A percentile compares a stretch with the other conserved stretches of the same genome.
phyloP scores from a whole-genome alignment of 1,140 invertebrate genomes.

The Samia ricini region DNA sequence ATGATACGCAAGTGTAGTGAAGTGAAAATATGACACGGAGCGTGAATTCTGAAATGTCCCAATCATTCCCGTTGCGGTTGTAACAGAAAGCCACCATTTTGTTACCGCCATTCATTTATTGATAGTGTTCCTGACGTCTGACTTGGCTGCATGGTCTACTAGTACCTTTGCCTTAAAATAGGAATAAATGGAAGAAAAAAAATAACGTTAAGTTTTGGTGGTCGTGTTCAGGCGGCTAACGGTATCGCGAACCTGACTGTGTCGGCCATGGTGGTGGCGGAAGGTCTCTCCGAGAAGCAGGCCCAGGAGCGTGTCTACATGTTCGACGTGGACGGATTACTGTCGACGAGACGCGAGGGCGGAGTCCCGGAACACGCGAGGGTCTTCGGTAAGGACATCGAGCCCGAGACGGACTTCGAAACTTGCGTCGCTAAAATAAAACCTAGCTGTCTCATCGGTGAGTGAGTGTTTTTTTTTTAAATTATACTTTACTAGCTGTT shows the following conservation, averaged over 20 bases:
- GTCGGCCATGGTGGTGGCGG: constrained; percentile 90
- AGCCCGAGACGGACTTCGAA: constrained; percentile 86
- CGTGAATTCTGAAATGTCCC: no score
- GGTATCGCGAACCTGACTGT: constrained; percentile 93
- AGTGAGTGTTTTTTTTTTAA: constrained; percentile 16
- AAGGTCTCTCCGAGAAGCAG: constrained; percentile 86
- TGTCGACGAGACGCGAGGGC: constrained; percentile 85
- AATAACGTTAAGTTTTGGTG: background rate
- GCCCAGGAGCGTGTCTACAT: constrained; percentile 92
- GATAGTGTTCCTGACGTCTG: no score
- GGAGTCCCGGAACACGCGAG: constrained; percentile 88
- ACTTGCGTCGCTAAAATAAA: constrained; percentile 90
- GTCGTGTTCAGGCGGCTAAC: constrained; percentile 84
- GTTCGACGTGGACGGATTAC: constrained; percentile 90
- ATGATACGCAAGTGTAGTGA: no score
- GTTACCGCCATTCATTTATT: no score
- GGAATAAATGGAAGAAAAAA: no score
- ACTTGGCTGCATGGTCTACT: no score
- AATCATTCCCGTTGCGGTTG: no score
- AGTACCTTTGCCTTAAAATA: no score
- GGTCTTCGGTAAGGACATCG: constrained; percentile 90
- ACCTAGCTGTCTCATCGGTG: constrained; percentile 91
- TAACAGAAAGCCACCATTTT: no score
- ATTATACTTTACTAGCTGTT: no score
- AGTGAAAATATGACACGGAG: no score